Conservation (phyloP, 1,140 invertebrate species). For the Pemphigus obesinymphae region DNA sequence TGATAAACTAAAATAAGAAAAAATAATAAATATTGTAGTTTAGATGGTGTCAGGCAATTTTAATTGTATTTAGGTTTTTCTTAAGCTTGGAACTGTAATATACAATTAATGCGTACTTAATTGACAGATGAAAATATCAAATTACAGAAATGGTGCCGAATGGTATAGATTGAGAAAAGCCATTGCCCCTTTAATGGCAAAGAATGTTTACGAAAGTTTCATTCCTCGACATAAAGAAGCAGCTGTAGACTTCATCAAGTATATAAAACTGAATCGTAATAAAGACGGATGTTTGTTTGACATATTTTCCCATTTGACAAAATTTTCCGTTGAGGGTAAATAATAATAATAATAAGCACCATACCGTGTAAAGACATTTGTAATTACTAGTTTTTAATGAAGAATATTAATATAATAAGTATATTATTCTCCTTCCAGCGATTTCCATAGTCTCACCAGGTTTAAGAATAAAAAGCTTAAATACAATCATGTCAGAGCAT, state of each 20-base stretch:
- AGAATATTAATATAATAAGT: not conserved
- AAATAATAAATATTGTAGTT: not conserved
- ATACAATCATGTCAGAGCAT: conserved; percentile 43
- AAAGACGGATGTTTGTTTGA: conserved; percentile 46
- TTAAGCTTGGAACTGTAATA: too few relatives aligned
- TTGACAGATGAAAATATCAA: not conserved
- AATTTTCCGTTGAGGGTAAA: conserved; percentile 51
- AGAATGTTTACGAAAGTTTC: conserved; percentile 46
- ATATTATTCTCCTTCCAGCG: conserved; percentile 46
- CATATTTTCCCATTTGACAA: conserved; percentile 48
- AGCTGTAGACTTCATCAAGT: conserved; percentile 48
- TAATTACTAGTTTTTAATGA: not conserved
- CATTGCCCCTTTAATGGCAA: conserved; percentile 48
- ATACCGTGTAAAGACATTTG: too few relatives aligned
- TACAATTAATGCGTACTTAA: not conserved
- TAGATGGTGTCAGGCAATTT: not conserved
- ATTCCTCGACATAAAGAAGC: conserved; percentile 46
- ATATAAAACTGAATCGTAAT: conserved; percentile 46
- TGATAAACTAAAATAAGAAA: not conserved
- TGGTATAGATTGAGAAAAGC: conserved; percentile 50
- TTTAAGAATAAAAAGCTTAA: conserved; percentile 43
- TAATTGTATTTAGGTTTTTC: not conserved
- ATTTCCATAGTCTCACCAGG: conserved; percentile 51
- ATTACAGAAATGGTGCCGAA: conserved; percentile 49
- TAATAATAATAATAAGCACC: not conserved